Evolutionary conservation across 1,140 invertebrate genomes (phyloP), one percentile per base, ranked within the genome.

Genomic region (Diorhabda sublineata): DNA sequence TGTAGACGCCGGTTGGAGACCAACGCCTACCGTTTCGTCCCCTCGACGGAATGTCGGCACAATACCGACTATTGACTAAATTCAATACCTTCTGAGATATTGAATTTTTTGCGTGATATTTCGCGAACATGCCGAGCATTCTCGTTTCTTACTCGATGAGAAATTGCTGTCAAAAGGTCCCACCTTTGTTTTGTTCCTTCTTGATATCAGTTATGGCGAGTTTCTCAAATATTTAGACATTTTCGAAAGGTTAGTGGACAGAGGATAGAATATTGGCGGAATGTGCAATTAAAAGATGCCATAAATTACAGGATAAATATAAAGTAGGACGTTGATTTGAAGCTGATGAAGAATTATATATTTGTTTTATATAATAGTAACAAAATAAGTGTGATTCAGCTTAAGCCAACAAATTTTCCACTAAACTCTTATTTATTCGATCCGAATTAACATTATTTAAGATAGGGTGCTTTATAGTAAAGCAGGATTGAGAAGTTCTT

Each of bases 21-120:
- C 6, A 68, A 64, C 60, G 66, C 62, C 61, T 52, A 65, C 66
- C 64, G 9, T 6, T 58, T 26, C 56, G 56, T 47, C n/a, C 61
- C 52, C 67, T 61, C 42, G 44, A 42, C 61, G n/a, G 11, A 58
- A 66, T 56, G 68, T 42, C 66, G 45, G 68, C 69, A 75, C 71
- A 72, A 74, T 70, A 68, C 74, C 66, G 66, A 42, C 74, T 69
- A 76, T 76, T 74, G 69, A 76, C 67, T 56, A 63, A 52, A 41
- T 64, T 44, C 60, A 68, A 68, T 68, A 62, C 67, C 58, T 52
- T 67, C 70, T 66, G 60, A 73, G 73, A 76, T 76, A 76, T 76
- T 76, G 75, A 74, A 76, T 76, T 76, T 76, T 76, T 76, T 69
- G 68, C 73, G 70, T 72, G 72, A 75, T 75, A 74, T 75, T 60